Percentiles rank a stretch among this genome's conserved stretches.
phyloP scores from a whole-genome alignment of 2,113 vertebrate species.

The Lophotis ruficrista region DNA sequence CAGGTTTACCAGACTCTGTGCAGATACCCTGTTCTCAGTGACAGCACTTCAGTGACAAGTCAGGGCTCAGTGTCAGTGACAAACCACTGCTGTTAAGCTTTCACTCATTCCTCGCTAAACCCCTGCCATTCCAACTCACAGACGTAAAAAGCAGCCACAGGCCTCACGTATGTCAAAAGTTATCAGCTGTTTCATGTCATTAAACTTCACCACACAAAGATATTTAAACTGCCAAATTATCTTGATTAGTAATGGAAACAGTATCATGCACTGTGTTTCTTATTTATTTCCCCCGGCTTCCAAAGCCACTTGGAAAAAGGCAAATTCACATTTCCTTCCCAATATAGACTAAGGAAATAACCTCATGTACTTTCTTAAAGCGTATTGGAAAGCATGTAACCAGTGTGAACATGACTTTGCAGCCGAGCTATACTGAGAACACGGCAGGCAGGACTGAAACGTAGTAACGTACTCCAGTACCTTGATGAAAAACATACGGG shows the following conservation, averaged over 20 bases:
- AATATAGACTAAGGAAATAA: not conserved
- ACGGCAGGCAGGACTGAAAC: not conserved
- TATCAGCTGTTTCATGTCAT: not conserved
- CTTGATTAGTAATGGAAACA: not conserved
- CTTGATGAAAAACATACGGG: not conserved
- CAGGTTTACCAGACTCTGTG: not conserved
- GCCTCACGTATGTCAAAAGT: not conserved
- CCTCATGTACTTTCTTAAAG: not conserved
- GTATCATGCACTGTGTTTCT: rapidly evolving
- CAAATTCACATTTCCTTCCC: not conserved
- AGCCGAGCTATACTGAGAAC: not conserved
- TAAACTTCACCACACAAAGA: not conserved
- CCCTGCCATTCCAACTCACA: not conserved
- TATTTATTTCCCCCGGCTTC: not conserved
- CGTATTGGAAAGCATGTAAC: rapidly evolving
- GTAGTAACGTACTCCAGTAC: not conserved
- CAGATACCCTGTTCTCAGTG: not conserved
- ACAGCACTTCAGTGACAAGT: not conserved
- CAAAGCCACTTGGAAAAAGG: not conserved
- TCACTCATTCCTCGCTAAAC: not conserved
- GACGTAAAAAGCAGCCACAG: not conserved
- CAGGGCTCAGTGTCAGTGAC: not conserved
- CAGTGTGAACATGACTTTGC: rapidly evolving
- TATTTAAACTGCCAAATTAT: not conserved
- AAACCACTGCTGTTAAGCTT: not conserved